A percentile compares a stretch with the other conserved stretches of the same genome.
Evolutionary conservation across 2,888 invertebrate species (phyloP).

Genomic region (Toxonevra muliebris): DNA sequence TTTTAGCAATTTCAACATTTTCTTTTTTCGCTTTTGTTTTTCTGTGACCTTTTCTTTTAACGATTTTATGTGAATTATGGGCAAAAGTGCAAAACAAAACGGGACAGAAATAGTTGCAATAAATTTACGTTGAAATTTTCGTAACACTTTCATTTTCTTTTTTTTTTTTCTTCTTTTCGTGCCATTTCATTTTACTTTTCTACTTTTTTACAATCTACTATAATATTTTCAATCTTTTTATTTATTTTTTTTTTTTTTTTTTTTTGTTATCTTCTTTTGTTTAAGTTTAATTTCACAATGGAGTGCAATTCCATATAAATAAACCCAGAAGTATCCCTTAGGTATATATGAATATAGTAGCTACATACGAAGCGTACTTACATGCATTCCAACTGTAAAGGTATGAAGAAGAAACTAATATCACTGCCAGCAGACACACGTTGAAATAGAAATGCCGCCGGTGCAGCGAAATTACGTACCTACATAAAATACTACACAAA

Average conservation of each 20-base stretch:
- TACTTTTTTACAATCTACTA: constrained; percentile 4
- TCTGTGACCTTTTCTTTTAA: no score
- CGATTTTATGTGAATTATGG: not conserved
- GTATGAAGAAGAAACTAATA: not conserved
- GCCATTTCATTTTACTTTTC: not conserved
- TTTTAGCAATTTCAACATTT: no score
- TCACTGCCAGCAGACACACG: constrained; percentile 1
- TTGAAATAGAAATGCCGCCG: constrained; percentile 18
- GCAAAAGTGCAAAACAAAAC: constrained; percentile 12
- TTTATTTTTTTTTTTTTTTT: constrained; percentile 14
- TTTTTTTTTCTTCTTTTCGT: not conserved
- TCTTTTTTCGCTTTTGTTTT: no score
- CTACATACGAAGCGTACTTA: no score
- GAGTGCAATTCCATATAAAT: constrained; percentile 25
- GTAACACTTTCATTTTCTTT: constrained; percentile 4
- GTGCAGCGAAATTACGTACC: constrained; percentile 13
- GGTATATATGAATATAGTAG: not conserved
- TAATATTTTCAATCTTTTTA: not conserved
- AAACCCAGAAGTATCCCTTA: constrained; percentile 9
- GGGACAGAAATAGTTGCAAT: constrained; percentile 25
- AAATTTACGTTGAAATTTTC: constrained; percentile 22
- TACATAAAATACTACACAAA: no score
- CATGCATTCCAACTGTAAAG: no score
- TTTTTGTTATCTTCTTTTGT: not conserved
- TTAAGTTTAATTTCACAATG: constrained; percentile 27